Evolutionary conservation across 2,113 vertebrate species (phyloP), one percentile per base, ranked within the genome.

Genomic region (Chaetodon auriga): DNA sequence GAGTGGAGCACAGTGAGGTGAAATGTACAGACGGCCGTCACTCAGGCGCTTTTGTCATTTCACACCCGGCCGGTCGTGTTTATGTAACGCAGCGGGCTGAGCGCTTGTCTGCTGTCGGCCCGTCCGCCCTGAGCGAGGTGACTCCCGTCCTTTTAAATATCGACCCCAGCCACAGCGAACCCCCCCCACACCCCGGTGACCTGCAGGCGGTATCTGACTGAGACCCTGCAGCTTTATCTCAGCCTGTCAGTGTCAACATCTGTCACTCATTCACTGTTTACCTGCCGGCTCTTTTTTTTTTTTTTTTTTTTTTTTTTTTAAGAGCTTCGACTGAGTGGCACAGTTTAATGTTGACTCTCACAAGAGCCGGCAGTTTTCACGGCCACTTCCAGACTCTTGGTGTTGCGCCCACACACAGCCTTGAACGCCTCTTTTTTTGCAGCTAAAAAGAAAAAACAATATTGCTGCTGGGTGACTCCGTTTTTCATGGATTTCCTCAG

Each of bases 181-280:
- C 69, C 7, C 43, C 36, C n/a, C 1, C 30, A 30, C 30, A 30
- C 41, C 30, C 58, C 30, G 45, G 38, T 74, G 63, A 54, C 75
- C 58, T 68, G 48, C 55, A 45, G 64, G 57, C 54, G 53, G 62
- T 43, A 11, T 23, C n/a, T 70, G 60, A 19, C 7, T 53, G 75
- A 38, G 2, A 55, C 53, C 83, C 68, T 66, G 74, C 60, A 83
- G 79, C 68, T 68, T 82, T 55, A 87, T 58, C 78, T 64, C 63
- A 13, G 35, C 54, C 78, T 21, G 64, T 74, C 78, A 48, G 36
- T 23, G 80, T 75, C 51, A 61, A 66, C 65, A 74, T 41, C 46
- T 16, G 48, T 78, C 70, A 70, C n/a, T 66, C 43, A 19, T 21
- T 49, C 71, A 15, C 30, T 51, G 57, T 80, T 85, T 53, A 71